phyloP scores from a whole-genome alignment of 2,888 invertebrate genomes.

The Clivina fossor region DNA sequence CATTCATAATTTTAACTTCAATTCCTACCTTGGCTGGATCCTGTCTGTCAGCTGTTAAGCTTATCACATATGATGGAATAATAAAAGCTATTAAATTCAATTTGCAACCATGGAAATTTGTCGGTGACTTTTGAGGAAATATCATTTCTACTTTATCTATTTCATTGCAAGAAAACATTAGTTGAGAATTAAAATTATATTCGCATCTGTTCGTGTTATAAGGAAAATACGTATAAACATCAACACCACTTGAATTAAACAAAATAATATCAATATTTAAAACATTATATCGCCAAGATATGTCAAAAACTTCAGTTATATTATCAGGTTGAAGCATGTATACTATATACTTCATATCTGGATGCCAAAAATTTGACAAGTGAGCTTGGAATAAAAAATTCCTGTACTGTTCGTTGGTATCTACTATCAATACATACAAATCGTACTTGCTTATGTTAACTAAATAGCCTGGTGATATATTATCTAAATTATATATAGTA shows the following conservation, averaged over 20 bases:
- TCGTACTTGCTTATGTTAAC: too few species aligned
- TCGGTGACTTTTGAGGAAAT: neutral
- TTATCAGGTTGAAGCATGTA: neutral
- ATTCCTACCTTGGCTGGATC: slow-evolving; percentile 35
- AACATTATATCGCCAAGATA: slow-evolving; percentile 2
- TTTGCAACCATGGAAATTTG: slow-evolving; percentile 33
- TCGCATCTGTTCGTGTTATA: neutral
- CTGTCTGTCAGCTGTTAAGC: slow-evolving; percentile 10
- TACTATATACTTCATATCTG: slow-evolving; percentile 1
- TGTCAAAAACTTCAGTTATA: neutral
- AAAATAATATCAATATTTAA: slow-evolving; percentile 7
- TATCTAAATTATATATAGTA: neutral
- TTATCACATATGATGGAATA: slow-evolving; percentile 39
- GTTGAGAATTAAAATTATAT: neutral
- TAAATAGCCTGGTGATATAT: neutral
- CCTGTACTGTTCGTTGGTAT: too few species aligned
- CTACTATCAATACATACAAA: too few species aligned
- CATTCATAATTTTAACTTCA: slow-evolving; percentile 37
- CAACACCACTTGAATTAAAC: neutral
- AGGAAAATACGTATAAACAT: slow-evolving; percentile 8
- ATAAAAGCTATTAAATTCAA: slow-evolving; percentile 33
- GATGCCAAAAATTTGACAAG: neutral
- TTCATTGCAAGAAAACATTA: neutral
- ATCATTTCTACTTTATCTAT: neutral
- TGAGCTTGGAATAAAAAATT: too few species aligned